Base-by-base conservation (phyloP, 2,797 vertebrate species). In the Cacajao melanocephalus region DNA sequence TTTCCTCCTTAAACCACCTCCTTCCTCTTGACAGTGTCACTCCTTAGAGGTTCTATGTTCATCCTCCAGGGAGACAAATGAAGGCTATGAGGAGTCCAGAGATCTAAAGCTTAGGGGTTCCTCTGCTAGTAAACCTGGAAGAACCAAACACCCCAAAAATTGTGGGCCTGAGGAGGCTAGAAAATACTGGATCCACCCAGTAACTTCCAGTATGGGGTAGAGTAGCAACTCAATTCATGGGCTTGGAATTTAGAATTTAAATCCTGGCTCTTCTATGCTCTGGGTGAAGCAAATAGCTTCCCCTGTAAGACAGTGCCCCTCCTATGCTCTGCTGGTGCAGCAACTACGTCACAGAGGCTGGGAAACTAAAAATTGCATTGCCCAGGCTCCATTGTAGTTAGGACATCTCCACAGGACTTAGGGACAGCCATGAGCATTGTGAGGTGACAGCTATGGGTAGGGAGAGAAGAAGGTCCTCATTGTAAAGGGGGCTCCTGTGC, bases 1-100 rank as follows among this genome's bases (percentile, higher is more conserved):
- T 44, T 80, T 9, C 30, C 19, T 81, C 36, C 58, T 94, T 26
- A 12, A 41, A 87, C 15, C 64, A n/a, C 14, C 17, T 50, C 64
- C 33, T 67, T 86, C 33, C 33, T 72, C 73, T 48, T 94, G 50
- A 61, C 36, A n/a, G 20, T 64, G 41, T 80, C 24, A 48, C 26
- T 91, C 57, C 5, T 57, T 58, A 55, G 36, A 84, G 17, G 36
- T 41, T 93, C 91, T 88, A 48, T 67, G 33, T 88, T 92, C 14
- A 36, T 57, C 52, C 30, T 44, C 39, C 48, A 73, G 19, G 20
- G 15, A 92, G 30, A 64, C 9, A 78, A 90, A 92, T 84, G 61
- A 73, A 50, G 8, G 30, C 33, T 50, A 50, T 44, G 33, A 92
- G 55, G 55, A 88, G 12, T 50, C 61, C 22, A 75, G 15, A 93